phyloP scores from a whole-genome alignment of 2,888 invertebrate genomes.

The Oeneis ivallda region DNA sequence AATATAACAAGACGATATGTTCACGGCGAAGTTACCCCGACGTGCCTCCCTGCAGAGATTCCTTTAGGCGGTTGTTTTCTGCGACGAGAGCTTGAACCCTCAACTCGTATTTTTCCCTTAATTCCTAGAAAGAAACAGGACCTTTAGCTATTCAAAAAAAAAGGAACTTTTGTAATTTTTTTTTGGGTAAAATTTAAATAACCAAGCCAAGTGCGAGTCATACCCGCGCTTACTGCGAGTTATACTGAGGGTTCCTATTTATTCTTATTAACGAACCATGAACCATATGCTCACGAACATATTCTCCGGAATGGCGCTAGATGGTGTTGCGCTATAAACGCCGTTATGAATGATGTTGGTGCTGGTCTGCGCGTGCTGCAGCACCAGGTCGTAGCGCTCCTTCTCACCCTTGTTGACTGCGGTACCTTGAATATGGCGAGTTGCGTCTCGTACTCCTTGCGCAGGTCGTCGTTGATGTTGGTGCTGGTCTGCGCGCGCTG shows the following conservation, averaged over 20 bases:
- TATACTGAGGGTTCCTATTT: no score
- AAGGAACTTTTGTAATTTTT: no score
- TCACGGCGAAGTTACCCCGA: constrained; percentile 18
- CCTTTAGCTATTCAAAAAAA: constrained; percentile 1
- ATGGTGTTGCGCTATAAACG: no score
- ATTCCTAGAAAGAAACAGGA: constrained; percentile 68
- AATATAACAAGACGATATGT: not conserved
- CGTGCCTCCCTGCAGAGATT: constrained; percentile 35
- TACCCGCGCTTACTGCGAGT: no score
- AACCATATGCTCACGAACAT: no score
- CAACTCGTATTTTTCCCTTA: constrained; percentile 85
- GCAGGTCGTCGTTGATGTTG: constrained; percentile 87
- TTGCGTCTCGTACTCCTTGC: constrained; percentile 89
- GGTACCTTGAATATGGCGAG: constrained; percentile 85
- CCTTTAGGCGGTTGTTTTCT: constrained; percentile 74
- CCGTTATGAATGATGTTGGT: constrained; percentile 85
- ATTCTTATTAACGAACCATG: no score
- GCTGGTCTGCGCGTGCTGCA: constrained; percentile 87
- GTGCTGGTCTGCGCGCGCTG: constrained; percentile 87
- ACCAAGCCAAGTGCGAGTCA: no score
- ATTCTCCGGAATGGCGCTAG: no score
- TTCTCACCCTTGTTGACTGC: constrained; percentile 86
- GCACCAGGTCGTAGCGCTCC: constrained; percentile 85
- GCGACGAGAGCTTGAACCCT: constrained; percentile 81
- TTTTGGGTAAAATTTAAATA: no score